These are phyloP conservation scores for Elegia similella DNA, from an alignment of 2,888 invertebrate genomes.

Conservation along the genomic window DNA sequence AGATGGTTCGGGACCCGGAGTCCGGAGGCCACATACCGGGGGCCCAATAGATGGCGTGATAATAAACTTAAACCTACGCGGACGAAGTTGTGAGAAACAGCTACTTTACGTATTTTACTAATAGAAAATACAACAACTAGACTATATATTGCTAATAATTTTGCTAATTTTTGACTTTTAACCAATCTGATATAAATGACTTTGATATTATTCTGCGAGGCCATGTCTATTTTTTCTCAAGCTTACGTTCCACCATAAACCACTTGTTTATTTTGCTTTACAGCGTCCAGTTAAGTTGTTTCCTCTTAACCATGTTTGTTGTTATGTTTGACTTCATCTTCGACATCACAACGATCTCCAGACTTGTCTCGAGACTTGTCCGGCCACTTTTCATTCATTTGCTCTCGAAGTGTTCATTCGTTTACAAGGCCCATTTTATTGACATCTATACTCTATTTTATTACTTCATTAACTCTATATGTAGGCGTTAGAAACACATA, in stretches of 20 bases:
- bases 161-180: too few relatives aligned
- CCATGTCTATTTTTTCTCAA: neutral
- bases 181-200: too few relatives aligned
- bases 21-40: too few relatives aligned
- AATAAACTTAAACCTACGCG: too few relatives aligned
- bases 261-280: neutral
- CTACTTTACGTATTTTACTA: too few relatives aligned
- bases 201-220: neutral
- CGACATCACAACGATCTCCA: neutral
- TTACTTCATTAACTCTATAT: neutral
- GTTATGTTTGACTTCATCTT: slow-evolving; percentile 3
- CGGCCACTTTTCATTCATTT: neutral
- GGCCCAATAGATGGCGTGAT: too few relatives aligned
- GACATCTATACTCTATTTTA: neutral
- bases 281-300: neutral
- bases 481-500: neutral
- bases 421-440: neutral
- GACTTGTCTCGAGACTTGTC: neutral
- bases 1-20: too few relatives aligned
- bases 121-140: too few relatives aligned
- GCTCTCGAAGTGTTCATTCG: neutral
- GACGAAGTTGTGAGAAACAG: too few relatives aligned
- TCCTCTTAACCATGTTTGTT: neutral
- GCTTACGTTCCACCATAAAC: neutral
- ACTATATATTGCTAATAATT: too few relatives aligned